These are phyloP conservation scores for Drosophila pruinosa DNA, from an alignment of 1,140 invertebrate genomes.

Conservation along the genomic window DNA sequence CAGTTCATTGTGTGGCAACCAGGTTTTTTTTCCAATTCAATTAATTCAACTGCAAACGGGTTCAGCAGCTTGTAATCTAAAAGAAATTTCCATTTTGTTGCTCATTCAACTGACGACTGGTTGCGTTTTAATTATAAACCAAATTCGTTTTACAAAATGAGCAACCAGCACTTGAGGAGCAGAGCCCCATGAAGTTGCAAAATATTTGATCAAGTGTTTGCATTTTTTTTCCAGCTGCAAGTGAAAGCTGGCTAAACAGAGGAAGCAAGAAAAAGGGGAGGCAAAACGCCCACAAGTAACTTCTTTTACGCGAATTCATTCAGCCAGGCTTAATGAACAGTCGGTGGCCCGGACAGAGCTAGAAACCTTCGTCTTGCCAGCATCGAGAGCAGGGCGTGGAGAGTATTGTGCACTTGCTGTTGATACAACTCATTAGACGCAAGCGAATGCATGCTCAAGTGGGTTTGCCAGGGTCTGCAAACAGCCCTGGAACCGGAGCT, in stretches of 20 bases:
- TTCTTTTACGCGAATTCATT: slow-evolving; percentile 78
- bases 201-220: slow-evolving; percentile 80
- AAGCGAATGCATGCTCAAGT: slow-evolving; percentile 77
- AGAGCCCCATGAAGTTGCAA: slow-evolving; percentile 74
- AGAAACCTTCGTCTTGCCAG: slow-evolving; percentile 27
- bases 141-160: slow-evolving; percentile 64
- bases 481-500: not conserved
- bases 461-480: slow-evolving; percentile 34
- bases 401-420: slow-evolving; percentile 57
- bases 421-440: slow-evolving; percentile 80
- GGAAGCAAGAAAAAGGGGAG: not conserved
- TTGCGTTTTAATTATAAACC: slow-evolving; percentile 77
- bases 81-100: slow-evolving; percentile 57
- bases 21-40: slow-evolving; percentile 5
- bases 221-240: slow-evolving; percentile 62
- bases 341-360: slow-evolving; percentile 29
- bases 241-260: slow-evolving; percentile 55
- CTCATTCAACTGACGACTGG: slow-evolving; percentile 42
- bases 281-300: slow-evolving; percentile 60
- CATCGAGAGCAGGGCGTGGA: not conserved
- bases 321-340: slow-evolving; percentile 78
- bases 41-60: slow-evolving; percentile 41
- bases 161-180: slow-evolving; percentile 55
- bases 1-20: not conserved
- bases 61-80: slow-evolving; percentile 58